Evolutionary conservation across 2,888 invertebrate genomes (phyloP), one percentile per base, ranked within the genome.

Genomic region (Tenthredo distinguenda): DNA sequence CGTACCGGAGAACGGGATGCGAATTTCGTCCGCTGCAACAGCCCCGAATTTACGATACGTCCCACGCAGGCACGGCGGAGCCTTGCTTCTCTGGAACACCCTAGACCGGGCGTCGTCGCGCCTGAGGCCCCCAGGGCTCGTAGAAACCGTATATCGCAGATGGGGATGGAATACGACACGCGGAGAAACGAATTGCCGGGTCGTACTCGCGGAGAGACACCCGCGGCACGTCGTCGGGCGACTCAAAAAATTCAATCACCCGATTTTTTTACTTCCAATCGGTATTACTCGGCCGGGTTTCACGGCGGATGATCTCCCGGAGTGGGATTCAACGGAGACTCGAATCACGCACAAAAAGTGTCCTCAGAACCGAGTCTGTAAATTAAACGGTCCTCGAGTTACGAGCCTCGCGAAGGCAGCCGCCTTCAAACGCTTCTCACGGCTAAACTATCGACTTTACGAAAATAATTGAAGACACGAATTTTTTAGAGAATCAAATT

Each of bases 31-130:
- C 4, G 43, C 21, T 71, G 71, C 26, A 34, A 9, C 21, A 43
- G 9, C 40, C 21, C 34, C 55, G 77, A 55, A 77, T 77, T 77
- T 31, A 77, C 55, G 55, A 77, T 77, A 77, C 77, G 77, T 77
- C 77, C 77, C n/a, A 77, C 47, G 77, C 77, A 77, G 77, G 34
- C 34, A 77, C 55, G 7, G 6, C 18, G 2, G 7, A 31, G 18
- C n/a, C 7, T n/a, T 26, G 50, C 12, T 6, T 2, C 34, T 2
- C 26, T 31, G 34, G 31, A 43, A 21, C 40, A 74, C 74, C 43
- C 74, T 74, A 10, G n/a, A n/a, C 55, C 43, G 15, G 21, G 40
- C 47, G 74, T 43, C 43, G 12, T 74, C 21, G 43, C 6, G 21
- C 5, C 43, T 43, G 2, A 12, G 43, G 74, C 43, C 43, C 43